Base-by-base conservation (phyloP, 2,888 invertebrate species). In the Sarcophaga subvicina region DNA sequence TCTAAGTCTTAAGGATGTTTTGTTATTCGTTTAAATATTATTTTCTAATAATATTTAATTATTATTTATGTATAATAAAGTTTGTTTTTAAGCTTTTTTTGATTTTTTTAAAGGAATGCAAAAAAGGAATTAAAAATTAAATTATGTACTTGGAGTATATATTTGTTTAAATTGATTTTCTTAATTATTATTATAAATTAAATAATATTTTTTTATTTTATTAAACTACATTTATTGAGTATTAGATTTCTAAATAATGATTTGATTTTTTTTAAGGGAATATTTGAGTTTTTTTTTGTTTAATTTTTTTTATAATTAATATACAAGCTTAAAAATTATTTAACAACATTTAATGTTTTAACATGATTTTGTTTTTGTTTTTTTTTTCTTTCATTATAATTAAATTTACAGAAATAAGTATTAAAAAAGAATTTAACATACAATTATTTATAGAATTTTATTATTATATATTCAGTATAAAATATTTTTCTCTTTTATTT, bases 301-400 rank as follows among this genome's bases (percentile, higher is more conserved):
- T 77, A 79, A 83, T 80, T 84, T 54, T 54, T 17, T 54, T 54
- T 14, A 54, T 54, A 49, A 88, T 87, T 90, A 90, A 91, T 92
- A 89, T 92, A 92, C 91, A 91, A 90, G 89, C 92, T 93, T 92
- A 92, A 89, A 90, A 91, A 91, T 90, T 93, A 92, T 93, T 92
- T 92, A 92, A 93, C 92, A 92, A 92, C 93, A 92, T 92, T 92
- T 88, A 92, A 92, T 93, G 93, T 91, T 92, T 91, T 89, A 90
- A 90, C 90, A 89, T 91, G 77, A 49, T 70, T 86, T 86, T 78
- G 37, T 37, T 6, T 37, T 87, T 63, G 59, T 69, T 85, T 88
- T 85, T 71, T 62, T 79, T 83, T 87, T 72, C 63, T 69, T 76
- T 86, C 1, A 8, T 37, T 37, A 37, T 8, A 37, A 37, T 37